A percentile compares a stretch with the other conserved stretches of the same genome.
Conservation (phyloP, 1,140 invertebrate species). For the Nephotettix cincticeps region DNA sequence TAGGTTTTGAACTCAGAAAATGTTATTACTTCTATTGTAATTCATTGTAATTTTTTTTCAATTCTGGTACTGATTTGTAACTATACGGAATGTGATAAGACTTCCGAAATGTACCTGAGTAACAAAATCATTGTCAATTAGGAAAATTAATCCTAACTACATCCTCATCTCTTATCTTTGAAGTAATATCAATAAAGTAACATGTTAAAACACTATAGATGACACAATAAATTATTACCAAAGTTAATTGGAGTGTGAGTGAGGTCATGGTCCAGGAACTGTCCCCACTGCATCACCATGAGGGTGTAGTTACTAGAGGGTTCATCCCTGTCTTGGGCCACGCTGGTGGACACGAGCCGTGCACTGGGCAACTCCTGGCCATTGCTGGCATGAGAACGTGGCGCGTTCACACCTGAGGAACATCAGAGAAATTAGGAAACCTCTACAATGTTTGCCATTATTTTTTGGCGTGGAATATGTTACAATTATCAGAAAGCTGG, state of each 20-base stretch:
- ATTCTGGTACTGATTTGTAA: too few relatives aligned
- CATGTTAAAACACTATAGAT: neutral
- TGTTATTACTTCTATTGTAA: too few relatives aligned
- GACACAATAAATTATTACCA: slow-evolving; percentile 33
- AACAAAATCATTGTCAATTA: too few relatives aligned
- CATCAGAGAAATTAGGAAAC: too few relatives aligned
- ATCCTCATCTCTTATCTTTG: neutral
- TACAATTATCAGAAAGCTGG: too few relatives aligned
- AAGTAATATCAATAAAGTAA: neutral
- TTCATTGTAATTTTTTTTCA: too few relatives aligned
- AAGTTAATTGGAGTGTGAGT: slow-evolving; percentile 54
- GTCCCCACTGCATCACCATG: slow-evolving; percentile 56
- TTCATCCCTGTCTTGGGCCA: slow-evolving; percentile 50
- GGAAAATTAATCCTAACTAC: neutral
- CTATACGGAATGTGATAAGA: too few relatives aligned
- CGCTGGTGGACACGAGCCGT: slow-evolving; percentile 50
- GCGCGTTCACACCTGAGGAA: slow-evolving; percentile 52
- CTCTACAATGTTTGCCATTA: too few relatives aligned
- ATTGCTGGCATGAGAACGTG: slow-evolving; percentile 47
- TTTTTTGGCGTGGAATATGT: too few relatives aligned
- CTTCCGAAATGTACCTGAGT: too few relatives aligned
- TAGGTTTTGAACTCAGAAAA: too few relatives aligned
- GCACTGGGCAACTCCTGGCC: slow-evolving; percentile 53
- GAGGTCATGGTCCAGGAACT: slow-evolving; percentile 57
- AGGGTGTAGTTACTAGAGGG: slow-evolving; percentile 47